A percentile compares a stretch with the other conserved stretches of the same genome.
Conservation (phyloP, 2,888 invertebrate species). For the Stramonita haemastoma region DNA sequence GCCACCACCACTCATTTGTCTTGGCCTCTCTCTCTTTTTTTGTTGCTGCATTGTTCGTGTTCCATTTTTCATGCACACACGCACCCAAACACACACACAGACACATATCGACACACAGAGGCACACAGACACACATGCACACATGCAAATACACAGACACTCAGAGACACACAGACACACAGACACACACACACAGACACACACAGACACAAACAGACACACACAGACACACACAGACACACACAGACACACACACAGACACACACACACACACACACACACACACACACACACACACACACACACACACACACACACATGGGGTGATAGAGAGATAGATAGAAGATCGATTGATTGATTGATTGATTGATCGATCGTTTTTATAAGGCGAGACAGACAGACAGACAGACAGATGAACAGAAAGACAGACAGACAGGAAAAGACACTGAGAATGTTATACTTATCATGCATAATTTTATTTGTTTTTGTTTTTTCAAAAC, state of each 20-base stretch:
- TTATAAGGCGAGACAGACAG: not conserved
- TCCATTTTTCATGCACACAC: not conserved
- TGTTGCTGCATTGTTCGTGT: too few relatives aligned
- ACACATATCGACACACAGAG: not conserved
- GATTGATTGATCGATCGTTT: too few relatives aligned
- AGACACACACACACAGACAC: not conserved
- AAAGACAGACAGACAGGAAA: not conserved
- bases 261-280: not conserved
- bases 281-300: not conserved
- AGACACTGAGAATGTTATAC: too few relatives aligned
- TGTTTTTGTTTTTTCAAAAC: too few relatives aligned
- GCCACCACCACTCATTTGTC: too few relatives aligned
- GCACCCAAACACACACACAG: not conserved
- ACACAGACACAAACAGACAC: not conserved
- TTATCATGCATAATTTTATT: too few relatives aligned
- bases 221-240: not conserved
- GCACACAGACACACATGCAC: constrained; percentile 7
- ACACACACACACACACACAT: too few relatives aligned
- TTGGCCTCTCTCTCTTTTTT: too few relatives aligned
- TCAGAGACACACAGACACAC: not conserved
- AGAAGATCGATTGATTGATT: too few relatives aligned
- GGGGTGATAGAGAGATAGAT: too few relatives aligned
- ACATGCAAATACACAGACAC: not conserved
- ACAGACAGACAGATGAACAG: not conserved
- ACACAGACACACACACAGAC: constrained; percentile 2